These are phyloP conservation scores for Tauraco erythrolophus DNA, from an alignment of 2,113 vertebrate species.

Conservation along the genomic window DNA sequence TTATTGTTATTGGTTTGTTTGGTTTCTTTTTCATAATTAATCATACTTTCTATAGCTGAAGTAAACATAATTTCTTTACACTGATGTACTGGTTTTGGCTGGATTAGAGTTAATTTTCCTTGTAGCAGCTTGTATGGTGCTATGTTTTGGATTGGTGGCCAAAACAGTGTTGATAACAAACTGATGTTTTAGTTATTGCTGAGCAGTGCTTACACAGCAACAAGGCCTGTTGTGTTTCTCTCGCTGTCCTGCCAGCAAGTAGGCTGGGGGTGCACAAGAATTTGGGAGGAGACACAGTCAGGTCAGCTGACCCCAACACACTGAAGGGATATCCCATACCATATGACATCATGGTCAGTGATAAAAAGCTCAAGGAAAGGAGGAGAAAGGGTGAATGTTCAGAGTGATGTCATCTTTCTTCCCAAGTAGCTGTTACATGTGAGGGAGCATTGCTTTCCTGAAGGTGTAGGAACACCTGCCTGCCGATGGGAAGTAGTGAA, in stretches of 20 bases:
- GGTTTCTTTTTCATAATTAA: no score
- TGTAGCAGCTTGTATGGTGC: not conserved
- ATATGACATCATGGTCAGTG: fast-evolving
- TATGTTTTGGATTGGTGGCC: not conserved
- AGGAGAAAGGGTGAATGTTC: not conserved
- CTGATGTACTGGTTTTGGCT: not conserved
- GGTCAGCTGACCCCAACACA: not conserved
- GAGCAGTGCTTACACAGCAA: not conserved
- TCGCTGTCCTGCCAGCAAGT: fast-evolving
- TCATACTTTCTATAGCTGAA: not conserved
- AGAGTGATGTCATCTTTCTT: not conserved
- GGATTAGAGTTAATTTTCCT: not conserved
- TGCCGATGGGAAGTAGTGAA: not conserved
- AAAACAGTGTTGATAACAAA: not conserved
- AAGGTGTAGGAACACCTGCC: not conserved
- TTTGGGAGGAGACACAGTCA: not conserved
- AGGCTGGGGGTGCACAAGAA: not conserved
- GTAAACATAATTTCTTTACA: not conserved
- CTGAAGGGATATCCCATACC: not conserved
- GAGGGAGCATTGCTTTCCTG: not conserved
- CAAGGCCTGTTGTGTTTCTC: not conserved
- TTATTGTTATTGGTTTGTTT: not conserved
- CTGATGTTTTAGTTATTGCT: not conserved
- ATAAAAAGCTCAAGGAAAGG: not conserved
- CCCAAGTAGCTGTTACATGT: fast-evolving